Percentiles rank a stretch among this genome's conserved stretches.
Conservation (phyloP, 2,888 invertebrate species). For the Plutella xylostella region DNA sequence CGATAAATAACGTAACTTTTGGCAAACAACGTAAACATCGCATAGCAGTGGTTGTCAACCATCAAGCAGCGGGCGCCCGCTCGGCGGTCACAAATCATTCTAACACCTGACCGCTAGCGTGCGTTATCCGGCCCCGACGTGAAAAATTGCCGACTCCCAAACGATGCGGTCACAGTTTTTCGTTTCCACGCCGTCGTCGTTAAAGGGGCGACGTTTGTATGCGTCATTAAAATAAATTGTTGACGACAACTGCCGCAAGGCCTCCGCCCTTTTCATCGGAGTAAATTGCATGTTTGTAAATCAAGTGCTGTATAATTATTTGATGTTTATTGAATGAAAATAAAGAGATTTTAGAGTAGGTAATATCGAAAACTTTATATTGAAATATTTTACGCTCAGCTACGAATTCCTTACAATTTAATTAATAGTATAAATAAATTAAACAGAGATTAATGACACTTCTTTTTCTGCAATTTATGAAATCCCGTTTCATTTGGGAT, state of each 20-base stretch:
- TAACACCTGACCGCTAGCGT: conserved; percentile 51
- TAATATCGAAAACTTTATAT: too few species aligned
- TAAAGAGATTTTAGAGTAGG: too few species aligned
- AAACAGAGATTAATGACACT: too few species aligned
- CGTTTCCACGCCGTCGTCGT: conserved; percentile 24
- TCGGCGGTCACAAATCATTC: conserved; percentile 57
- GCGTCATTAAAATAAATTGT: conserved; percentile 55
- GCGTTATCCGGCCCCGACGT: conserved; percentile 50
- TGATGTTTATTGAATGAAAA: too few species aligned
- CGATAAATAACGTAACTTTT: too few species aligned
- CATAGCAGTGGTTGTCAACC: conserved; percentile 36
- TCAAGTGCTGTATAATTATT: too few species aligned
- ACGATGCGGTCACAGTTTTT: conserved; percentile 42
- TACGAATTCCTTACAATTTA: too few species aligned
- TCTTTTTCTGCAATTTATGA: too few species aligned
- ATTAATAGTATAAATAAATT: too few species aligned
- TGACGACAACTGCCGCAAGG: conserved; percentile 39
- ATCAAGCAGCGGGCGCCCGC: conserved; percentile 25
- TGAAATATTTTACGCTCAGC: too few species aligned
- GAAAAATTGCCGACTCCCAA: conserved; percentile 60
- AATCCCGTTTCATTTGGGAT: too few species aligned
- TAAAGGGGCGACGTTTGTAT: conserved; percentile 31
- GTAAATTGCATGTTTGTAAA: conserved; percentile 10
- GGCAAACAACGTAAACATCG: too few species aligned
- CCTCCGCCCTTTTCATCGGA: conserved; percentile 4